phyloP scores from a whole-genome alignment of 2,797 vertebrate genomes.

The Malacoctenus gilli region DNA sequence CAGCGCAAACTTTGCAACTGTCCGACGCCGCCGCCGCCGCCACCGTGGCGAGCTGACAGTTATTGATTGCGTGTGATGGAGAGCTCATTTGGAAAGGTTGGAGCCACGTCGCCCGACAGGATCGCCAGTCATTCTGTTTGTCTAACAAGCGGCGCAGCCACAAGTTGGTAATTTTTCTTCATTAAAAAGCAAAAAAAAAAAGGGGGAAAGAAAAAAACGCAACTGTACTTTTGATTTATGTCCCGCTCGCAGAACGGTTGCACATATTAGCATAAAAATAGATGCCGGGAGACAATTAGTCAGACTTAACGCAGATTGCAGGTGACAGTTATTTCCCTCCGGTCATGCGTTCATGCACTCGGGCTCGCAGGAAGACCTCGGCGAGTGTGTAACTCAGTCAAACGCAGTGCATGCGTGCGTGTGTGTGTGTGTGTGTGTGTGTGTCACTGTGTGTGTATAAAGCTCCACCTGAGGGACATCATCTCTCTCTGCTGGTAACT shows the following conservation, averaged over 20 bases:
- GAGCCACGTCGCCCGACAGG: constrained; percentile 32
- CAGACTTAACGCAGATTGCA: constrained; percentile 24
- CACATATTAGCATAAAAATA: constrained; percentile 46
- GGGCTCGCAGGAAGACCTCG: constrained; percentile 1
- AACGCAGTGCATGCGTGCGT: constrained; percentile 5
- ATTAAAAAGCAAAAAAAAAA: constrained; percentile 54
- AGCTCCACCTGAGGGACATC: constrained; percentile 3
- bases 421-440: constrained; percentile 3
- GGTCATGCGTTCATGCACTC: constrained; percentile 15
- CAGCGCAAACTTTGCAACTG: constrained; percentile 32
- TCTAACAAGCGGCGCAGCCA: constrained; percentile 60
- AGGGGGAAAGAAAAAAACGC: constrained; percentile 14
- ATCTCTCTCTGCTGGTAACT: constrained; percentile 29
- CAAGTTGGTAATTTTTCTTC: constrained; percentile 67
- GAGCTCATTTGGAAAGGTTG: constrained; percentile 58
- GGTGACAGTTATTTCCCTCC: constrained; percentile 46
- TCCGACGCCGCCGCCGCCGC: constrained; percentile 23
- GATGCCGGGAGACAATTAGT: constrained; percentile 43
- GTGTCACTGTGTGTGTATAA: constrained; percentile 17
- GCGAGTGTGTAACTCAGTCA: too few relatives aligned
- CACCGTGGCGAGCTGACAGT: constrained; percentile 34
- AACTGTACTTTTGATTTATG: constrained; percentile 59
- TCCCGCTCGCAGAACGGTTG: constrained; percentile 26
- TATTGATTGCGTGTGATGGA: constrained; percentile 65
- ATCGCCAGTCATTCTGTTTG: constrained; percentile 51